Conservation (phyloP, 2,888 invertebrate species). For the Rhamphomyia laevipes region DNA sequence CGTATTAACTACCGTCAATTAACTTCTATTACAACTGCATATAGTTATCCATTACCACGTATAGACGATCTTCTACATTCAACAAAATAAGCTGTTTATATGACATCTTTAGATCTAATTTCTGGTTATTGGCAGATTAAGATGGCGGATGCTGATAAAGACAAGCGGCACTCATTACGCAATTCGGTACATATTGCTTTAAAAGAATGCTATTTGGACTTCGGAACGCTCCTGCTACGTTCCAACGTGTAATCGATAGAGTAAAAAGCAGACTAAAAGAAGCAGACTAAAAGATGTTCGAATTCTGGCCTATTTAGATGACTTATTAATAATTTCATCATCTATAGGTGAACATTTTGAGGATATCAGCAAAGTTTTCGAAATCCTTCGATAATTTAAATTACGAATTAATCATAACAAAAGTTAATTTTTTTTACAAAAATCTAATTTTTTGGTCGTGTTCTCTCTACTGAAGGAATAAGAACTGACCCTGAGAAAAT, state of each 20-base stretch:
- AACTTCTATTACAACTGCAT: too few relatives aligned
- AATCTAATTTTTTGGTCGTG: conserved; percentile 20
- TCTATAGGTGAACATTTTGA: conserved; percentile 16
- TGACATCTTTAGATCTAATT: conserved; percentile 27
- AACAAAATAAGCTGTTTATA: conserved; percentile 20
- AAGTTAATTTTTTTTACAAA: conserved; percentile 3
- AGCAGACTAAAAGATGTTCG: conserved; percentile 12
- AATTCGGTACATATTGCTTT: conserved; percentile 21
- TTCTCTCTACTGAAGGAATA: conserved; percentile 19
- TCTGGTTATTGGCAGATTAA: conserved; percentile 31
- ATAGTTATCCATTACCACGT: conserved; percentile 29
- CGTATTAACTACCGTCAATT: too few relatives aligned
- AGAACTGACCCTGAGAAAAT: conserved; percentile 18
- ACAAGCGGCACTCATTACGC: conserved; percentile 23
- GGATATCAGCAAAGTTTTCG: conserved; percentile 19
- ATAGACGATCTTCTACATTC: conserved; percentile 32
- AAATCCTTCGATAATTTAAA: conserved; percentile 15
- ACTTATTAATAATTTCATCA: conserved; percentile 16
- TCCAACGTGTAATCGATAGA: conserved; percentile 18
- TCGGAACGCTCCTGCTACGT: conserved; percentile 20
- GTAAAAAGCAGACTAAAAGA: conserved; percentile 9
- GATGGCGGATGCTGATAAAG: conserved; percentile 15
- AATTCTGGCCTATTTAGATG: conserved; percentile 19
- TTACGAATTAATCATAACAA: conserved; percentile 19
- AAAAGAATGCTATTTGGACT: conserved; percentile 22